Conservation (phyloP, 2,888 invertebrate species). For the Patella caerulea region DNA sequence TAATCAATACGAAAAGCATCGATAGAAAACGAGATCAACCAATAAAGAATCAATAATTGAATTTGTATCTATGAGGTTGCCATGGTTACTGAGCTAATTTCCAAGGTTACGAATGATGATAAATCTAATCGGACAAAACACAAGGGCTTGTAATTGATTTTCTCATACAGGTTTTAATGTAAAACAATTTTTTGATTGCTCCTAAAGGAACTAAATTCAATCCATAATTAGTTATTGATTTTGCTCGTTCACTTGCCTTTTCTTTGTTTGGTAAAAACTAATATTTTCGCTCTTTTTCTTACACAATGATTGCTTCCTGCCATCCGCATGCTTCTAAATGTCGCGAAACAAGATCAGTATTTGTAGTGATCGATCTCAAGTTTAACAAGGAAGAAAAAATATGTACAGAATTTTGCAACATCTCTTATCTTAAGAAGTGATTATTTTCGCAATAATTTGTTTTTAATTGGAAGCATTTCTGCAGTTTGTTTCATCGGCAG, state of each 20-base stretch:
- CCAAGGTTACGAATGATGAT: slow-evolving; percentile 25
- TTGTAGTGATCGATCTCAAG: neutral
- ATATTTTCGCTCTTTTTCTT: slow-evolving; percentile 8
- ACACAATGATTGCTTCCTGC: slow-evolving; percentile 6
- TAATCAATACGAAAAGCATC: slow-evolving; percentile 24
- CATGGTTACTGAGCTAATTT: slow-evolving; percentile 24
- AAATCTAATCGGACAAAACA: slow-evolving; percentile 18
- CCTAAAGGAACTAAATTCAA: slow-evolving; percentile 13
- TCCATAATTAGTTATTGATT: slow-evolving; percentile 13
- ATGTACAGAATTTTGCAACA: too few species aligned
- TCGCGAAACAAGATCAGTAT: neutral
- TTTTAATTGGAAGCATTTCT: too few species aligned
- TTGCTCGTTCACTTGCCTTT: slow-evolving; percentile 3
- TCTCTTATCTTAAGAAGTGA: too few species aligned
- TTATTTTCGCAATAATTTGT: too few species aligned
- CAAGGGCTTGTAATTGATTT: slow-evolving; percentile 12
- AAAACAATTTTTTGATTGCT: slow-evolving; percentile 12
- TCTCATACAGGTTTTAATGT: slow-evolving; percentile 10
- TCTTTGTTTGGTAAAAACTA: slow-evolving; percentile 5
- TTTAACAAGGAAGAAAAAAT: too few species aligned
- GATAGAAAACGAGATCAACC: slow-evolving; percentile 13
- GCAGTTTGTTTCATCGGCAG: too few species aligned
- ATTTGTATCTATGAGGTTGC: slow-evolving; percentile 30
- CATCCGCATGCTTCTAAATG: neutral
- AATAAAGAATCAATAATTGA: slow-evolving; percentile 29